Evolutionary conservation across 2,797 vertebrate species (phyloP), one percentile per base, ranked within the genome.

Genomic region (Hyperoplus lanceolatus): DNA sequence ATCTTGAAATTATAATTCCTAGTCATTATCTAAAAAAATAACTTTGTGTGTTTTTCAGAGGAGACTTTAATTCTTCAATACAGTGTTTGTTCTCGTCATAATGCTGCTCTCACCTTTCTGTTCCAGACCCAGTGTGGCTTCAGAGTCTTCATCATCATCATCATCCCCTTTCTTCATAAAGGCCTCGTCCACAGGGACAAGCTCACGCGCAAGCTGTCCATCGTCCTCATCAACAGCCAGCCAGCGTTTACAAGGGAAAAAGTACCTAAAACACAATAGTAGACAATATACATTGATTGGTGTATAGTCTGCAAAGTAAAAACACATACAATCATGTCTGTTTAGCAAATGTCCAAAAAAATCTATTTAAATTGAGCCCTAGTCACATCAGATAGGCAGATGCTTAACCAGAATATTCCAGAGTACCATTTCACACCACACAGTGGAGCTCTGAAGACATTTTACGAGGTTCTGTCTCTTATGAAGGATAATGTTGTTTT

Each of bases 161-260:
- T 94, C 93, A 0, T 94, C 88, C 0, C 95, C 96, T 83, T 95
- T 96, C 84, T 92, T 97, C 94, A 99, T 96, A 79, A 97, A 99
- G 51, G 98, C 98, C 89, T 99, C 97, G 3, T 98, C 97, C 92
- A 99, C 98, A 38, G 98, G 97, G 72, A 99, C 95, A 53, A 99
- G 95, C 90, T 99, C 97, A 73, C 98, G 94, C 66, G 96, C 96
- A 74, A 99, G 94, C 92, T 99, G 98, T 10, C 97, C 96, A 0
- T 99, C 98, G 2, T 99, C 98, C 81, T 99, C 98, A 76, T 99
- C 97, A 0, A 97, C 90, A 1, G 98, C 97, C 88, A 99, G 84
- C 98, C 98, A 99, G 54, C 97, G 95, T 74, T 98, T 97, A 91
- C 98, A 99, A 0, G 98, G 98, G 45, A 99, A 99, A 82, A 97